These are phyloP conservation scores for Holacanthus passer DNA, from an alignment of 2,113 vertebrate genomes.

Conservation along the genomic window DNA sequence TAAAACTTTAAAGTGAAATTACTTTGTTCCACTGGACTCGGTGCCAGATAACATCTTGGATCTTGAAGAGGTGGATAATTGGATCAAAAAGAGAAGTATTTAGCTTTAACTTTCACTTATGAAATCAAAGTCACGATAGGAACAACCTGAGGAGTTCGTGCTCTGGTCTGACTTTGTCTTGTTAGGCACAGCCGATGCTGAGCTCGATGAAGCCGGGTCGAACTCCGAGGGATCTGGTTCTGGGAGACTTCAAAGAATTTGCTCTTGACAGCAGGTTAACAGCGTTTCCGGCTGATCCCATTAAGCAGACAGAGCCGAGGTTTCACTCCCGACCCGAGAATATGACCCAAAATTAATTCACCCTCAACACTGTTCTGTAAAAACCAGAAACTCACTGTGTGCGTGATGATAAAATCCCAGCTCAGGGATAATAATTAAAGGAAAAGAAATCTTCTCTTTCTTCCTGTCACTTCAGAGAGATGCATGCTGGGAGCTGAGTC, in stretches of 20 bases:
- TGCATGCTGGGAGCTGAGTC: slow-evolving; percentile 19
- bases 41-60: background rate
- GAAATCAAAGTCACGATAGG: slow-evolving; percentile 15
- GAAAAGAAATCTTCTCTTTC: too few species aligned
- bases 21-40: background rate
- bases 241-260: slow-evolving; percentile 55
- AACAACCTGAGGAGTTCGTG: background rate
- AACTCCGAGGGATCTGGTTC: slow-evolving; percentile 29
- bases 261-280: slow-evolving; percentile 42
- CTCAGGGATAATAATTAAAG: background rate
- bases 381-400: background rate
- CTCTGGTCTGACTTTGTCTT: background rate
- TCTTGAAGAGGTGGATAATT: slow-evolving; percentile 11
- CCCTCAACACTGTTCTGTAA: background rate
- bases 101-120: slow-evolving; percentile 13
- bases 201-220: slow-evolving; percentile 18
- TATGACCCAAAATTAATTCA: background rate
- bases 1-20: background rate
- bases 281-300: slow-evolving; percentile 34
- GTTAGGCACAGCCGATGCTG: slow-evolving; percentile 41
- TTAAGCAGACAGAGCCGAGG: slow-evolving; percentile 30
- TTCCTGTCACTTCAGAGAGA: background rate
- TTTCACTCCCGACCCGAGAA: slow-evolving; percentile 14
- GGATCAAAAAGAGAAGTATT: slow-evolving; percentile 25
- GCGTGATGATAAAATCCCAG: background rate